Conservation (phyloP, 2,797 vertebrate genomes). For the Meda fulgida region DNA sequence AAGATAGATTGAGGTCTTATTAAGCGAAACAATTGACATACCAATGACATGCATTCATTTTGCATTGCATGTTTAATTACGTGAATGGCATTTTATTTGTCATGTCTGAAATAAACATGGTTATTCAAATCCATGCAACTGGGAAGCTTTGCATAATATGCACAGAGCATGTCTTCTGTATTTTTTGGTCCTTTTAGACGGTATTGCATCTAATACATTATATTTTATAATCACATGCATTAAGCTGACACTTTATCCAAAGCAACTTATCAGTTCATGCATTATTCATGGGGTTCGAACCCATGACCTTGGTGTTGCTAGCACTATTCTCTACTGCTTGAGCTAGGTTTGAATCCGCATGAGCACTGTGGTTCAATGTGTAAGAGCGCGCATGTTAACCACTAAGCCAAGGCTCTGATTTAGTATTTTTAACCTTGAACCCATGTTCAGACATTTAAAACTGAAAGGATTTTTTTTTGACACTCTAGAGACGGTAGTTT, state of each 20-base stretch:
- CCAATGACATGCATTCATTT: too few relatives aligned
- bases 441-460: not conserved
- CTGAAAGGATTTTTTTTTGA: not conserved
- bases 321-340: not conserved
- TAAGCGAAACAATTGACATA: not conserved
- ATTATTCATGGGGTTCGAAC: not conserved
- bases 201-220: not conserved
- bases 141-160: not conserved
- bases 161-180: not conserved
- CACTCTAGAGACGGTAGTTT: not conserved
- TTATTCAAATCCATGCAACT: not conserved
- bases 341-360: not conserved
- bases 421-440: constrained; percentile 7
- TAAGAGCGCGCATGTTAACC: not conserved
- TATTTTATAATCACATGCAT: not conserved
- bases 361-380: not conserved
- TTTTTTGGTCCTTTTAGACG: not conserved
- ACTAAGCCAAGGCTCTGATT: not conserved
- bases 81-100: constrained; percentile 5
- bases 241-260: not conserved
- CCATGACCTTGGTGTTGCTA: not conserved
- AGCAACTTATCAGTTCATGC: not conserved
- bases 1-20: not conserved
- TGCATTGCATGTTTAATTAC: not conserved
- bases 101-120: not conserved